Conservation (phyloP, 2,888 invertebrate genomes). For the Macrophya alboannulata region DNA sequence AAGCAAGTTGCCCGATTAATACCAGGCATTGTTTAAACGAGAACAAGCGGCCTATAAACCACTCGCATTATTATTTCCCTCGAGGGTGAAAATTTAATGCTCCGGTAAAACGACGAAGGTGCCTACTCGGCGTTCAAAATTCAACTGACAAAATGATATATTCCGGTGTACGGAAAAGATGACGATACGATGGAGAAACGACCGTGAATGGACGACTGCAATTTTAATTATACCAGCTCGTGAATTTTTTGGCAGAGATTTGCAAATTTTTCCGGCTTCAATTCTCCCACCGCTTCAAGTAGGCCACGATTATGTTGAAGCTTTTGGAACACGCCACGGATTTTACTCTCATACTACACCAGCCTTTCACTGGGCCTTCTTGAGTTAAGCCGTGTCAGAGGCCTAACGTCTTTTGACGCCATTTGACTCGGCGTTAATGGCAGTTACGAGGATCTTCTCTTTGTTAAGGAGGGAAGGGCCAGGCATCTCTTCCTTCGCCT, state of each 20-base stretch:
- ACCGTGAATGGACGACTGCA: neutral
- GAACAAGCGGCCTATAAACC: conserved; percentile 45
- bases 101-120: neutral
- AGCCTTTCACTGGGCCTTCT: conserved; percentile 1
- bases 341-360: neutral
- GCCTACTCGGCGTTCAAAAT: neutral
- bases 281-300: neutral
- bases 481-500: neutral
- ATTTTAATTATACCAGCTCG: neutral
- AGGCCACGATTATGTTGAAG: neutral
- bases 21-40: conserved; percentile 47
- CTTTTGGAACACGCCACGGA: neutral
- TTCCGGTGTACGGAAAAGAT: neutral
- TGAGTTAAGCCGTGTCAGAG: conserved; percentile 10
- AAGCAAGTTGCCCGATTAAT: conserved; percentile 46
- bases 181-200: neutral
- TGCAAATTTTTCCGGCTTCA: neutral
- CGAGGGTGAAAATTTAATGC: conserved; percentile 50
- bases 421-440: conserved; percentile 49
- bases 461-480: neutral
- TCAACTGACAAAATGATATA: neutral
- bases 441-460: conserved; percentile 28
- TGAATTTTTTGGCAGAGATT: neutral
- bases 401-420: conserved; percentile 39
- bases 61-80: conserved; percentile 51